phyloP scores from a whole-genome alignment of 2,888 invertebrate genomes.

The Melanargia galathea region DNA sequence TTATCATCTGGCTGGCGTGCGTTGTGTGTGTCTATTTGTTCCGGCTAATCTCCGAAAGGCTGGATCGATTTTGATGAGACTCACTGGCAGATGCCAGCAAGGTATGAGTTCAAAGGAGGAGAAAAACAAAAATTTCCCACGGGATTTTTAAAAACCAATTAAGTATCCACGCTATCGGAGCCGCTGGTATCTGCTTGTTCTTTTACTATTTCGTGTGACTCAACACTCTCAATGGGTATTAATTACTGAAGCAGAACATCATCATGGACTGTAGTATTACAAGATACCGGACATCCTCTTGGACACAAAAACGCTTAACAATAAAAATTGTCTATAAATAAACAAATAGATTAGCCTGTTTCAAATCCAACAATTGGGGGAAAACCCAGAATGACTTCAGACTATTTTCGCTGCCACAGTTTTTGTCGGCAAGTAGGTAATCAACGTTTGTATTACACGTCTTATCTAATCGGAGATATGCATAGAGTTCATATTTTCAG shows the following conservation, averaged over 20 bases:
- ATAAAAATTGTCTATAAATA: constrained; percentile 39
- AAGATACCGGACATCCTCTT: constrained; percentile 58
- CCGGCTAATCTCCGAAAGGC: no score
- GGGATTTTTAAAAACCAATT: no score
- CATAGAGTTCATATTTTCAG: constrained; percentile 21
- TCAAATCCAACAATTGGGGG: constrained; percentile 58
- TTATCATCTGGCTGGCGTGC: no score
- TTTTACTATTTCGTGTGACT: not conserved
- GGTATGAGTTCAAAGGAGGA: no score
- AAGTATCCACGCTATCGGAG: no score
- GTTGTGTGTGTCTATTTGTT: no score
- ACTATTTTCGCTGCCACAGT: constrained; percentile 27
- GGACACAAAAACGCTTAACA: constrained; percentile 41
- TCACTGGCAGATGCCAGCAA: no score
- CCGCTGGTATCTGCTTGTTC: no score
- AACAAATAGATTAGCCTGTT: constrained; percentile 56
- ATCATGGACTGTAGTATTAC: not conserved
- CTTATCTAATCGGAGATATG: constrained; percentile 34
- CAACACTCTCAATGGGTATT: not conserved
- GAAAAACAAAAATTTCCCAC: no score
- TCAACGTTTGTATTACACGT: constrained; percentile 20
- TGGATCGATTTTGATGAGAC: no score
- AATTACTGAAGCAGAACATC: constrained; percentile 17
- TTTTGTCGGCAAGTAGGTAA: constrained; percentile 24
- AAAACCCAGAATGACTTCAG: constrained; percentile 46